Evolutionary conservation across 2,888 invertebrate species (phyloP).

Genomic region (Strigamia maritima): DNA sequence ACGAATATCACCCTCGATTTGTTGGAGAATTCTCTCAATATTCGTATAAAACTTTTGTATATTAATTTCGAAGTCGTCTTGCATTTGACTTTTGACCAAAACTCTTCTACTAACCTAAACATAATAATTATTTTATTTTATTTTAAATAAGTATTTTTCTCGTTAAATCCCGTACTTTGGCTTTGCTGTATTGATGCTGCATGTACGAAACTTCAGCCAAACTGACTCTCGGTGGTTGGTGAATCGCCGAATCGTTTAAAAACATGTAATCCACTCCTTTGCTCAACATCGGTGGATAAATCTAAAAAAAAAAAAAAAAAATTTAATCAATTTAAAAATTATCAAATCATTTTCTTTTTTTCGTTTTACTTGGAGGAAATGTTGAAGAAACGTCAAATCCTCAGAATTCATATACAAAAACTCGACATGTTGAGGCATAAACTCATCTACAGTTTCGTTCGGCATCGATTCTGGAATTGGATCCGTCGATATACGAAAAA

Average conservation of each 20-base stretch:
- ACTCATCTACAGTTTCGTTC: not conserved
- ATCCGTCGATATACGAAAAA: not conserved
- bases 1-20: constrained; percentile 71
- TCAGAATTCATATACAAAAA: not conserved
- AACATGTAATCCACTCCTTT: not conserved
- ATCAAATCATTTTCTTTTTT: not conserved
- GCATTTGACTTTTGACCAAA: constrained; percentile 50
- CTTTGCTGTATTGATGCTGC: constrained; percentile 8
- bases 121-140: not conserved
- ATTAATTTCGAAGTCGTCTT: constrained; percentile 57
- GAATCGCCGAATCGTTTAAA: not conserved
- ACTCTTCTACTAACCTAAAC: constrained; percentile 39
- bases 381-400: not conserved
- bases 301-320: not conserved
- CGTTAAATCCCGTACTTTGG: too few species aligned
- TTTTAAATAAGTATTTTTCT: too few species aligned
- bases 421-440: not conserved
- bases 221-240: not conserved
- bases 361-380: not conserved
- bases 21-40: constrained; percentile 66
- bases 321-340: too few species aligned
- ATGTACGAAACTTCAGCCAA: not conserved
- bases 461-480: not conserved
- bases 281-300: not conserved
- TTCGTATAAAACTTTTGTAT: constrained; percentile 57